phyloP scores from a whole-genome alignment of 2,888 invertebrate species.

The Dynastes grantii region DNA sequence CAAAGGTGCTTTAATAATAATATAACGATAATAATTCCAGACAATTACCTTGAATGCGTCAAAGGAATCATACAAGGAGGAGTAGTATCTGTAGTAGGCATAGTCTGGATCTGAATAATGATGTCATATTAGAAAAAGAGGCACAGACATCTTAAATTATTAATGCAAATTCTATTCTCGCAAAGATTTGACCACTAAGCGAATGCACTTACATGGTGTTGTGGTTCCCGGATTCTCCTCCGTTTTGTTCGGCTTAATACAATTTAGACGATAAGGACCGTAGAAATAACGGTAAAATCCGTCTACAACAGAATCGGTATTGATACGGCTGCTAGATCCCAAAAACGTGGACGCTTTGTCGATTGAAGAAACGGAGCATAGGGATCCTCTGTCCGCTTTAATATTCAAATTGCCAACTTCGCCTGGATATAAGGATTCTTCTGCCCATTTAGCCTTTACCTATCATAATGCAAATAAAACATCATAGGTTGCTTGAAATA shows the following conservation, averaged over 20 bases:
- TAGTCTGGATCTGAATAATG: background rate
- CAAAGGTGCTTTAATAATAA: background rate
- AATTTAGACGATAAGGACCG: background rate
- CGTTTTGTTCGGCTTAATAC: slow-evolving; percentile 18
- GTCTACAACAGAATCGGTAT: background rate
- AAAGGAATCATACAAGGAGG: slow-evolving; percentile 3
- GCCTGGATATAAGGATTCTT: slow-evolving; percentile 72
- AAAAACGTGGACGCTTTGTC: slow-evolving; percentile 74
- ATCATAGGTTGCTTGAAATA: no score
- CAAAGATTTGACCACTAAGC: no score
- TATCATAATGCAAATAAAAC: slow-evolving; percentile 48
- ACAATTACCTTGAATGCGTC: slow-evolving; percentile 28
- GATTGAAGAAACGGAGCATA: slow-evolving; percentile 75
- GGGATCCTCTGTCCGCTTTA: slow-evolving; percentile 72
- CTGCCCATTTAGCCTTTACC: slow-evolving; percentile 70
- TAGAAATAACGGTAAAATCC: slow-evolving; percentile 21
- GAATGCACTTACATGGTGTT: no score
- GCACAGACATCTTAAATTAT: no score
- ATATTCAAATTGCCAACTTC: slow-evolving; percentile 71
- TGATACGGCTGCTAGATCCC: slow-evolving; percentile 21
- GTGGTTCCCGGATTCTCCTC: background rate
- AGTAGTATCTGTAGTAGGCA: background rate
- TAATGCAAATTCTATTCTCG: no score
- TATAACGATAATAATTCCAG: background rate
- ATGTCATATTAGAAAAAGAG: background rate